These are phyloP conservation scores for Capitulum mitella DNA, from an alignment of 2,888 invertebrate genomes.

Conservation along the genomic window DNA sequence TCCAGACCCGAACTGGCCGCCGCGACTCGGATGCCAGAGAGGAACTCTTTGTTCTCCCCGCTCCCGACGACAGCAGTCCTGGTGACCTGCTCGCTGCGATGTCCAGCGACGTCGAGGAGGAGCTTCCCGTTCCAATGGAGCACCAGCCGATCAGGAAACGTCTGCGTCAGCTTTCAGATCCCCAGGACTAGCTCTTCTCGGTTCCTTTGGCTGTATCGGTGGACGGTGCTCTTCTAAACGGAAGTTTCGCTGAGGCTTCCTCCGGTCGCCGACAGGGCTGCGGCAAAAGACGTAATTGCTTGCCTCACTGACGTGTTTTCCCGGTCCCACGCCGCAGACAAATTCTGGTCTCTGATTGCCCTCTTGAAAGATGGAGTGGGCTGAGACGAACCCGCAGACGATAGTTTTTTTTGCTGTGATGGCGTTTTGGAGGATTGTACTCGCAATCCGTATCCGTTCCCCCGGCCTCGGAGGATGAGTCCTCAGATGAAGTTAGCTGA, in stretches of 20 bases:
- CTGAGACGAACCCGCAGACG: not conserved
- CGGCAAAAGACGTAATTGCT: not conserved
- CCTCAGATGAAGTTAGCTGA: not conserved
- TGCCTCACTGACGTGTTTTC: not conserved
- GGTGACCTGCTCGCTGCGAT: not conserved
- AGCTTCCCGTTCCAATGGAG: not conserved
- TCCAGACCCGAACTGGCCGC: not conserved
- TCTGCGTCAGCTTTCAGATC: not conserved
- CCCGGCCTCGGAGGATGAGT: not conserved
- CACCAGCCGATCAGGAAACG: not conserved
- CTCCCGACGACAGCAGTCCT: not conserved
- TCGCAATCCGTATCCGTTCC: not conserved
- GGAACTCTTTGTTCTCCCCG: not conserved
- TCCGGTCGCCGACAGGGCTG: not conserved
- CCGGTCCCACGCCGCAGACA: slow-evolving; percentile 4
- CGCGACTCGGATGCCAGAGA: not conserved
- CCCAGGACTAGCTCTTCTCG: not conserved
- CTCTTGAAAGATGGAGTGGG: not conserved
- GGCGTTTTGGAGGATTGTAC: not conserved
- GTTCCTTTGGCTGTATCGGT: not conserved
- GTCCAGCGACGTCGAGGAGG: not conserved
- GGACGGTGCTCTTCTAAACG: not conserved
- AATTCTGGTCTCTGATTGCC: not conserved
- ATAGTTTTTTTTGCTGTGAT: not conserved
- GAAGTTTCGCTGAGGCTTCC: not conserved